Evolutionary conservation across 2,888 invertebrate genomes (phyloP), one percentile per base, ranked within the genome.

Genomic region (Melieria omissa): DNA sequence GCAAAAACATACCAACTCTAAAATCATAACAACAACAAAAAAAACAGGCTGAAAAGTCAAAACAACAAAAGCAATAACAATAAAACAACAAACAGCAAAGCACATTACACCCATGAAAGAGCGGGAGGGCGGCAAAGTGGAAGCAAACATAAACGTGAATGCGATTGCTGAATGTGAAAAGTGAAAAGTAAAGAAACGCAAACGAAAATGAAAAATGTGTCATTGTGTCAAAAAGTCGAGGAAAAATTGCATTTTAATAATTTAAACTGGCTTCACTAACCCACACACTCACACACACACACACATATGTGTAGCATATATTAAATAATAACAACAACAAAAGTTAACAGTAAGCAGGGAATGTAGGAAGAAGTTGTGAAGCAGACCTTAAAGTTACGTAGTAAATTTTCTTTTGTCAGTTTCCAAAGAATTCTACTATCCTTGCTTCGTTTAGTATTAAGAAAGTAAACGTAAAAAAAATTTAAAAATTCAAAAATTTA

Each of bases 191-290:
- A 55, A 52, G 41, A 63, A 63, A 16, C 8, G 58, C 5, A 62
- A 65, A 58, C 70, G 70, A 68, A 73, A 72, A 42, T 42, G 8
- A 58, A 65, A 65, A 70, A 42, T 65, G 57, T 73, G 62, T 63
- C 62, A 73, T 68, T 73, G 73, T 73, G 73, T 65, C 71, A 68
- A 65, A 71, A 60, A 65, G 58, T 57, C 49, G 71, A 74, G 65
- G 61, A 52, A 65, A 74, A 76, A 76, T 77, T 78, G 73, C 73
- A 76, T 75, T 74, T 77, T 71, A 77, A 77, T 76, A 74, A 76
- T 78, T 75, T 61, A 73, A 47, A 60, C 16, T 45, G 71, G 58
- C 9, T 14, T 52, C 29, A 49, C 64, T 6, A 10, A 47, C 29
- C 46, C 7, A 0, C 47, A 29, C 10, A 49, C 6, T 29, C 12